Base-by-base conservation (phyloP, 2,113 vertebrate species). In the Choloepus hoffmanni region DNA sequence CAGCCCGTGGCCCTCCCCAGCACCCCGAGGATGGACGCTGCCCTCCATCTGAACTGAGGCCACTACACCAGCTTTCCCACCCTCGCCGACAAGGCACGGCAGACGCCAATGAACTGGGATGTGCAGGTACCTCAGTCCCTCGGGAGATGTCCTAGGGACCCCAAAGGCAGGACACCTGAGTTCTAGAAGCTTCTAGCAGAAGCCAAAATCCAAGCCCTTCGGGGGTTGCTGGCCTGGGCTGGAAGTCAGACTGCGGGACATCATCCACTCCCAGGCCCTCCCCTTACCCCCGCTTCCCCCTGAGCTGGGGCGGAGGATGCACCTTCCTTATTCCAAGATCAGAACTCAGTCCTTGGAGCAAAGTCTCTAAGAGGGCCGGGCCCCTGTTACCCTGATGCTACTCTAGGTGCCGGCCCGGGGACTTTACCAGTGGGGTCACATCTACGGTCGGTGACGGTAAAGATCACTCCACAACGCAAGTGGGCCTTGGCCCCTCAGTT, bases 31-130 rank as follows among this genome's bases (percentile, higher is more conserved):
- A 45, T 4, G 5, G 50, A 11, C 19, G 12, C 14, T 14, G 45
- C 18, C 30, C 26, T 33, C 55, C 33, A 8, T 21, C 68, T 28
- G 18, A 48, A 16, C 45, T 78, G 45, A 21, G 6, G 1, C 6
- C 1, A 1, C n/a, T 8, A 9, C n/a, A 1, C 50, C 4, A 33
- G 0, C 23, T 5, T 50, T 11, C 19, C 70, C n/a, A 63, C 1
- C 1, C 53, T 55, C 3, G n/a, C 11, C 10, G 58, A 53, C 18
- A 7, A 40, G 24, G 79, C 23, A 53, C 13, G 50, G 50, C 50
- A 53, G 50, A 53, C 13, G 50, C 26, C 82, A 28, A 6, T 1
- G 3, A 21, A 36, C 30, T 48, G 14, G 62, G 55, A 7, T 3
- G 2, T 0, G 11, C 28, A 7, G 5, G 5, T 33, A 30, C 14